A percentile compares a stretch with the other conserved stretches of the same genome.
Evolutionary conservation across 2,113 vertebrate species (phyloP).

Genomic region (Microcebus griseorufus): DNA sequence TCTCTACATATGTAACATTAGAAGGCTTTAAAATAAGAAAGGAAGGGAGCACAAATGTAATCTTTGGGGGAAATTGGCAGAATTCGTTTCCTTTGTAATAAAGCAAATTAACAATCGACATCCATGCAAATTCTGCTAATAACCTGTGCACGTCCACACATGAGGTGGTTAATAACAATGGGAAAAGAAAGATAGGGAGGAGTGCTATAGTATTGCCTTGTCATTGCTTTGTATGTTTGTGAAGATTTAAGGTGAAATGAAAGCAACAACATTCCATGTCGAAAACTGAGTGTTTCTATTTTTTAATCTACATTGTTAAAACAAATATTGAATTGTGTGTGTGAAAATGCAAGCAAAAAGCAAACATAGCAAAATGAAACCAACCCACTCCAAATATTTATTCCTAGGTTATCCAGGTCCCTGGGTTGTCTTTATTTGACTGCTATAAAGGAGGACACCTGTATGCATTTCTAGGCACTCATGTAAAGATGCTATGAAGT

Average conservation of each 20-base stretch:
- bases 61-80: background rate
- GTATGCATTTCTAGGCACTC: background rate
- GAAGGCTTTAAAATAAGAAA: slow-evolving; percentile 13
- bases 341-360: slow-evolving; percentile 5
- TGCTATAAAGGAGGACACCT: background rate
- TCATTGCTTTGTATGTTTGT: background rate
- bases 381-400: background rate
- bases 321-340: background rate
- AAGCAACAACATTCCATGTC: background rate
- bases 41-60: background rate
- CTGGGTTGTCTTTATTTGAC: background rate
- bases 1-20: background rate
- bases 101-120: background rate
- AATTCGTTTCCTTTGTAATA: slow-evolving; percentile 5
- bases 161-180: background rate
- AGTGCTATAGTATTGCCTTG: background rate
- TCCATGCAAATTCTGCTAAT: slow-evolving; percentile 11
- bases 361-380: background rate
- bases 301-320: slow-evolving; percentile 21
- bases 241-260: background rate
- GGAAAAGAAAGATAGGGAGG: slow-evolving; percentile 7
- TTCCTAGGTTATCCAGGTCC: background rate
- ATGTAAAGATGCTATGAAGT: background rate
- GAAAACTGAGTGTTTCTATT: background rate
- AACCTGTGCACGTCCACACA: background rate